Base-by-base conservation (phyloP, 1,140 invertebrate genomes). In the Mesaphorura yosii region DNA sequence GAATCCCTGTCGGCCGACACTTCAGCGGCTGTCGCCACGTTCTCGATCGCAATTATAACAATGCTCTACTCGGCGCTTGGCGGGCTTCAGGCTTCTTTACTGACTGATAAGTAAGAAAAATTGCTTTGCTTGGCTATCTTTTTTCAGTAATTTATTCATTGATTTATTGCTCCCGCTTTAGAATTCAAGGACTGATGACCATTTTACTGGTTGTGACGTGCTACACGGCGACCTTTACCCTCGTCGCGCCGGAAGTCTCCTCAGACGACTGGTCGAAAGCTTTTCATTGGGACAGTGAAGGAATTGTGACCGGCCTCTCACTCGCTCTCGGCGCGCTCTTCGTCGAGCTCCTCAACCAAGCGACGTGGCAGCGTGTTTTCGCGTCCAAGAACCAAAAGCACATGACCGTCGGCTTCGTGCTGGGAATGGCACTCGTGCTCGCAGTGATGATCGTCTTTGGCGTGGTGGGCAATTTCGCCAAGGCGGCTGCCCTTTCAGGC, bases 11-110 rank as follows among this genome's bases (percentile, higher is more conserved):
- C 20, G n/a, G 44, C 17, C n/a, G 39, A 54, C 27, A 22, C 28
- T 25, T n/a, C 86, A 59, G 74, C 75, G 20, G 82, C 82, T 26
- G 79, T 66, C 28, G 26, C 80, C 56, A 86, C 70, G 10, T 34
- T 34, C 10, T 34, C 31, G 10, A n/a, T 34, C 31, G 31, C 31
- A 34, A 34, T 34, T n/a, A n/a, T 34, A n/a, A 34, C 31, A 34
- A 34, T n/a, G 10, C n/a, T 34, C n/a, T 34, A 34, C n/a, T 10
- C 31, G 31, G n/a, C 31, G 10, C n/a, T 34, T 10, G 31, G 31
- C n/a, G 31, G 31, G n/a, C 31, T 34, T n/a, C 10, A n/a, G 31
- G 31, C 31, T 10, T 34, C 31, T 34, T n/a, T 34, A 10, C 31
- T 34, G 10, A 34, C 31, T 34, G 31, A 34, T 34, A 34, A n/a